phyloP scores from a whole-genome alignment of 2,113 vertebrate genomes.

The Cricetomys ansorgei region DNA sequence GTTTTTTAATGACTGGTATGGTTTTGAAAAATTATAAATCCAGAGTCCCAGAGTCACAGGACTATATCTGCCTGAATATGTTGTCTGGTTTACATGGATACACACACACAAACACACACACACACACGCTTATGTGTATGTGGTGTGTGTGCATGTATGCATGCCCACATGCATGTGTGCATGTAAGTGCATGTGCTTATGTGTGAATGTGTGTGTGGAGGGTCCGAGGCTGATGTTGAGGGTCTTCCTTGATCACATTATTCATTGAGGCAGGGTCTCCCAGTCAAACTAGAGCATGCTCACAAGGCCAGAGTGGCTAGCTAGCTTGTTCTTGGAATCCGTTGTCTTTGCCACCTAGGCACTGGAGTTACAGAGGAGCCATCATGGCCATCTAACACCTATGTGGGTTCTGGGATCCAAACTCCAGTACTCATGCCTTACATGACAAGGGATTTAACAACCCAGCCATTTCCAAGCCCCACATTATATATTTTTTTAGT shows the following conservation, averaged over 20 bases:
- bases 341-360: neutral
- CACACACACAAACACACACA: no score
- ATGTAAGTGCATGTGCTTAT: neutral
- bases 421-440: neutral
- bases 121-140: no score
- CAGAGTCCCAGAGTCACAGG: neutral
- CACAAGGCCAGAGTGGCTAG: neutral
- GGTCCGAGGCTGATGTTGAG: neutral
- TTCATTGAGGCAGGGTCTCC: neutral
- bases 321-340: neutral
- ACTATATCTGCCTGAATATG: neutral
- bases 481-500: neutral
- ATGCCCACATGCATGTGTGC: neutral
- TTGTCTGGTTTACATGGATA: neutral
- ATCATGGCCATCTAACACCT: neutral
- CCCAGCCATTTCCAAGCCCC: neutral
- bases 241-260: neutral
- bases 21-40: conserved; percentile 24
- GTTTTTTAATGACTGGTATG: neutral
- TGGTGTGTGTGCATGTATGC: neutral
- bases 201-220: neutral
- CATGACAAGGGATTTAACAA: neutral
- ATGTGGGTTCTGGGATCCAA: neutral
- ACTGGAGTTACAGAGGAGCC: no score
- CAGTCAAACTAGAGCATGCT: neutral